Evolutionary conservation across 2,113 vertebrate species (phyloP).

Genomic region (Lophura nycthemera): DNA sequence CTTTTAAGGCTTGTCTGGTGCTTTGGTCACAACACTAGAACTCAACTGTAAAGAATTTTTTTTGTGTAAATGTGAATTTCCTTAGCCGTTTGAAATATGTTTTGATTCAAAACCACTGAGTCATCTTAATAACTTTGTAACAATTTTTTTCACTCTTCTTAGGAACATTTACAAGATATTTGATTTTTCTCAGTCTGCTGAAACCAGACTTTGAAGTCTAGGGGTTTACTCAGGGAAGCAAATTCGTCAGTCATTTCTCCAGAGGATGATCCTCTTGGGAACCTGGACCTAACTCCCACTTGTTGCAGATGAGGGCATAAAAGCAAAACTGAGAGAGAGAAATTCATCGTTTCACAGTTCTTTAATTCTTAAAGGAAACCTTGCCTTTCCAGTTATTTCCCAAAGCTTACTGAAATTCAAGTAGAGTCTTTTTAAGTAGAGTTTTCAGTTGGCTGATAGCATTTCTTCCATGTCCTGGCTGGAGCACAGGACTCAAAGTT

Average conservation of each 20-base stretch:
- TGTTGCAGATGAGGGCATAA: background rate
- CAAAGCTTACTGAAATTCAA: background rate
- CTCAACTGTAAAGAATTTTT: background rate
- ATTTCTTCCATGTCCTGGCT: rapidly evolving
- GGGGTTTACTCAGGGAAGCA: background rate
- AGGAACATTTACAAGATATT: background rate
- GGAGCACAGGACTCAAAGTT: background rate
- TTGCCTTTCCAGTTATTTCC: background rate
- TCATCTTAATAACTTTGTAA: background rate
- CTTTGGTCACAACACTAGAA: background rate
- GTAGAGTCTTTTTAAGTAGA: background rate
- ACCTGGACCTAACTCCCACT: background rate
- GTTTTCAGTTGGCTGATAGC: background rate
- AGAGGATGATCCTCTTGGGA: background rate
- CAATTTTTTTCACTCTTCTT: background rate
- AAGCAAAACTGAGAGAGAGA: background rate
- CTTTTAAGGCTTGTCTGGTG: background rate
- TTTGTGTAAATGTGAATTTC: background rate
- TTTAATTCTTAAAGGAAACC: background rate
- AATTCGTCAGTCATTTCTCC: background rate
- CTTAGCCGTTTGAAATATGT: background rate
- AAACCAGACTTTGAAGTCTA: background rate
- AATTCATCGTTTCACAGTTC: background rate
- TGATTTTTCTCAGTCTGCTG: background rate
- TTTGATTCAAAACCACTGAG: background rate